Evolutionary conservation across 2,888 invertebrate genomes (phyloP), one percentile per base, ranked within the genome.

Genomic region (Cinara cedri): DNA sequence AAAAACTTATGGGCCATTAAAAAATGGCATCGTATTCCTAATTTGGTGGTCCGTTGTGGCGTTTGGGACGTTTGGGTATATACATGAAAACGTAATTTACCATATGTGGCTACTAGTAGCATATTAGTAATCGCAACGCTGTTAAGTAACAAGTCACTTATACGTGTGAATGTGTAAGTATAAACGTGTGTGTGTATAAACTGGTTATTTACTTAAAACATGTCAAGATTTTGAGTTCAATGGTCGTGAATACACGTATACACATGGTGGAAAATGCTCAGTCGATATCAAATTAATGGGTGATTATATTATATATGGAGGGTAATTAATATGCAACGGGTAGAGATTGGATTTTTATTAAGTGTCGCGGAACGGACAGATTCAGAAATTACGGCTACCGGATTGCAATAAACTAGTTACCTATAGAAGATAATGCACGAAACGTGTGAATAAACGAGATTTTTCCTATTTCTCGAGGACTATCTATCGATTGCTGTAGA

Each of bases 191-290:
- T 55, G 44, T 66, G 55, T 57, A 16, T 49, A 78, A 78, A 78
- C 76, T 78, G 76, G 76, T 78, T 78, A 68, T 78, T 78, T 68
- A 78, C 76, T 78, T 68, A 78, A 70, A 78, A 78, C 68, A 66
- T 60, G 76, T 78, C 68, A 68, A 68, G 76, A 68, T 78, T 46
- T 78, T 68, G 65, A 76, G 75, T 66, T 76, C 75, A 76, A 76
- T 62, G 66, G 65, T 76, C 75, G 75, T 76, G 76, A 68, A 70
- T 26, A 68, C 46, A 78, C 68, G 55, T 66, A 6, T 66, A 68
- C 21, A 34, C 44, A 57, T 57, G 46, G 68, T 60, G 49, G 68
- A 78, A 78, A 78, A 78, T 68, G 60, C 49, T 49, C 24, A 34
- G 34, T 42, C 68, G 57, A 78, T 57, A 68, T 68, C 68, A 68